Evolutionary conservation across 1,140 invertebrate genomes (phyloP).

Genomic region (Andrena cerasifolii): DNA sequence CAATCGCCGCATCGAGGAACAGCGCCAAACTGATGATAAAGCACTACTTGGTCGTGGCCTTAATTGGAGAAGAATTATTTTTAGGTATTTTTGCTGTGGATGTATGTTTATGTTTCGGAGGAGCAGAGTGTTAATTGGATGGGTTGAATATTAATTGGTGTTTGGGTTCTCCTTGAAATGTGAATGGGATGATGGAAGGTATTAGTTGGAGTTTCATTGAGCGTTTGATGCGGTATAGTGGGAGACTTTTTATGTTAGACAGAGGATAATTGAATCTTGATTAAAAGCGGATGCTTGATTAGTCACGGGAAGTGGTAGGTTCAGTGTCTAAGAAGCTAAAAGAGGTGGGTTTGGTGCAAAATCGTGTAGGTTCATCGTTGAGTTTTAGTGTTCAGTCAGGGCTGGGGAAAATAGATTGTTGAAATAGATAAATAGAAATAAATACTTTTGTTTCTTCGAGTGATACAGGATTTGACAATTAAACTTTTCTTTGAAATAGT

Average conservation of each 20-base stretch:
- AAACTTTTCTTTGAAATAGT: too few species aligned
- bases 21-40: neutral
- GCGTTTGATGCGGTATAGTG: too few species aligned
- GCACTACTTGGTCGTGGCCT: neutral
- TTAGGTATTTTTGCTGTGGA: neutral
- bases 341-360: neutral
- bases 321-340: neutral
- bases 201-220: too few species aligned
- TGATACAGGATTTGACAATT: too few species aligned
- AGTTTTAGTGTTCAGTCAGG: neutral
- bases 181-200: too few species aligned
- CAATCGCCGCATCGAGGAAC: neutral
- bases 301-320: neutral
- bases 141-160: too few species aligned
- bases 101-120: neutral
- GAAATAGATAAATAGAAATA: too few species aligned
- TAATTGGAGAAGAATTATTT: neutral
- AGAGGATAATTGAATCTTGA: neutral
- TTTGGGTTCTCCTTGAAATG: too few species aligned
- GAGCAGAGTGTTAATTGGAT: neutral
- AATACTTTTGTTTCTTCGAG: too few species aligned
- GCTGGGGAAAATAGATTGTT: too few species aligned
- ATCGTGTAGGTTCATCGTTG: neutral
- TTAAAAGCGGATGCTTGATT: neutral
- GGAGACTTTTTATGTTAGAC: too few species aligned